phyloP scores from a whole-genome alignment of 2,113 vertebrate species.

The Morone saxatilis region DNA sequence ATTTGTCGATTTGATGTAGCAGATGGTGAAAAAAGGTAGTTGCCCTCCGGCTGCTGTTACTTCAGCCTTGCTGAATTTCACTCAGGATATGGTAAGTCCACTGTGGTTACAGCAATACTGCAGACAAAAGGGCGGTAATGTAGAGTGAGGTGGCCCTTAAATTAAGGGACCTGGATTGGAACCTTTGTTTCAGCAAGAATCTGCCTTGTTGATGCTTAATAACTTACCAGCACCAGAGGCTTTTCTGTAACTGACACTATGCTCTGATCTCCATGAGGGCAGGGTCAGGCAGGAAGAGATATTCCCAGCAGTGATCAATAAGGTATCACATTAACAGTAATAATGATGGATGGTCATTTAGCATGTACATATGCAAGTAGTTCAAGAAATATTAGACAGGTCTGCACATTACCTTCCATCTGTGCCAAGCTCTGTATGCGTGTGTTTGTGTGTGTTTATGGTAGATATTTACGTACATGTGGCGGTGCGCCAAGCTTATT shows the following conservation, averaged over 20 bases:
- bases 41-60: background rate
- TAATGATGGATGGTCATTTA: background rate
- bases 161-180: conserved; percentile 7
- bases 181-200: background rate
- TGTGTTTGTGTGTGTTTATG: background rate
- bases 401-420: conserved; percentile 2
- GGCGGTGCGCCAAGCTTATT: conserved; percentile 25
- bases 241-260: conserved; percentile 25
- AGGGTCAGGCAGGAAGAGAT: conserved; percentile 32
- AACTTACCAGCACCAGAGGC: conserved; percentile 9
- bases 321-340: conserved; percentile 34
- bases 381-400: conserved; percentile 17
- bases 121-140: background rate
- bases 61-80: conserved; percentile 20
- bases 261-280: conserved; percentile 17
- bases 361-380: conserved; percentile 9
- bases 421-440: background rate
- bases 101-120: conserved; percentile 16
- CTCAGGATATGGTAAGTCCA: background rate
- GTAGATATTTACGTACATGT: background rate
- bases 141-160: background rate
- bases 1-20: background rate
- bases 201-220: background rate
- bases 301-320: conserved; percentile 41
- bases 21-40: background rate